Evolutionary conservation across 2,888 invertebrate genomes (phyloP), one percentile per base, ranked within the genome.

Genomic region (Agrotis ipsilon): DNA sequence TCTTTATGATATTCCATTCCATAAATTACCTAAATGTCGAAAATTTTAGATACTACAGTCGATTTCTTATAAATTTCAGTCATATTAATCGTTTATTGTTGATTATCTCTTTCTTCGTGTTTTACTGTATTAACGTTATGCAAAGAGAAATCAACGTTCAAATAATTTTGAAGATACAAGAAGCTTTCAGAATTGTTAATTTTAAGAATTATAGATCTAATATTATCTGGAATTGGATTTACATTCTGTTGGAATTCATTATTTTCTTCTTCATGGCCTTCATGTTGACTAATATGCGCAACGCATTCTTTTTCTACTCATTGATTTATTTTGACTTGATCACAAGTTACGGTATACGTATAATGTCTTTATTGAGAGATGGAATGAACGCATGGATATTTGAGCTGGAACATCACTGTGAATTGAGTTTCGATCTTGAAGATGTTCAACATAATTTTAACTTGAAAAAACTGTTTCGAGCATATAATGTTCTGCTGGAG

Each of bases 101-200:
- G 46, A 13, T 59, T n/a, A 7, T 9, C 2, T 59, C 59, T 1
- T 65, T 39, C 21, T 14, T 59, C n/a, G 7, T 39, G 21, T 65
- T 65, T 14, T 65, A 65, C 21, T 57, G 7, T n/a, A n/a, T 58
- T 39, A 65, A 48, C n/a, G 6, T 59, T 21, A 4, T 59, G 9
- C 65, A 39, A 48, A 21, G 39, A n/a, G 1, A 39, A 2, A 59
- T 39, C 13, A 58, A 49, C 11, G 21, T 65, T 11, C 21, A 24
- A 59, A 21, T 65, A n/a, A n/a, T 59, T 48, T 59, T 65, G 18
- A 65, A n/a, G 27, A 65, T 65, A 14, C 65, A 65, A 39, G 46
- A 65, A 59, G 65, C 6, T 6, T 32, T 32, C 5, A 32, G 32
- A 32, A 32, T 32, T 7, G 7, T 32, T 32, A 6, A 32, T 32